Evolutionary conservation across 1,140 invertebrate species (phyloP).

Genomic region (Drosophila bocki): DNA sequence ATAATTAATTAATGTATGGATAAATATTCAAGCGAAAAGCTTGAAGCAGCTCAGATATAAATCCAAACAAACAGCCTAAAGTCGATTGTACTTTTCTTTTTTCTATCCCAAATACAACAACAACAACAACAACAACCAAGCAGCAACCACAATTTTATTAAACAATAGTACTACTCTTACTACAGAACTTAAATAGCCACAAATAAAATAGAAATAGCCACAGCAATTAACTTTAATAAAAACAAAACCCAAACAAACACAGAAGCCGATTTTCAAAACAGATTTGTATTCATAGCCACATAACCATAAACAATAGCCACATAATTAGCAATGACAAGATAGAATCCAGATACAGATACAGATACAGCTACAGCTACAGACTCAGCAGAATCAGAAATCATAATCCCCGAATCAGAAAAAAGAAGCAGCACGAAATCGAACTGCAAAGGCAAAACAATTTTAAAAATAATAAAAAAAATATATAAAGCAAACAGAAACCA

Average conservation of each 20-base stretch:
- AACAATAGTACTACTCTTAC: slow-evolving; percentile 80
- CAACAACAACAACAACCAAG: slow-evolving; percentile 42
- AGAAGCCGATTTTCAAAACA: slow-evolving; percentile 54
- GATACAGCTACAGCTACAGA: slow-evolving; percentile 9
- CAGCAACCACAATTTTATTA: slow-evolving; percentile 65
- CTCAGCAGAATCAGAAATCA: slow-evolving; percentile 24
- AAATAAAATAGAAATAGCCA: slow-evolving; percentile 79
- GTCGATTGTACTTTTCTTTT: slow-evolving; percentile 85
- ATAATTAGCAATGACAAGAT: slow-evolving; percentile 66
- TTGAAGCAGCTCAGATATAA: slow-evolving; percentile 32
- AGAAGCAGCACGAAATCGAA: slow-evolving; percentile 71
- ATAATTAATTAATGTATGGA: slow-evolving; percentile 30
- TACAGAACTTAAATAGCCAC: slow-evolving; percentile 78
- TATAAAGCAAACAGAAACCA: slow-evolving; percentile 39
- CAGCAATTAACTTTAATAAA: slow-evolving; percentile 72
- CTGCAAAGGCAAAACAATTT: slow-evolving; percentile 44
- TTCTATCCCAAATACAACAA: slow-evolving; percentile 69
- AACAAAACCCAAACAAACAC: slow-evolving; percentile 35
- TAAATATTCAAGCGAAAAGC: slow-evolving; percentile 11
- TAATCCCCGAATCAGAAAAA: slow-evolving; percentile 55
- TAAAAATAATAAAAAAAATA: slow-evolving; percentile 10
- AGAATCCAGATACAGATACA: slow-evolving; percentile 58
- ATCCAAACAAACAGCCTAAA: slow-evolving; percentile 71
- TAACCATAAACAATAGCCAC: slow-evolving; percentile 76
- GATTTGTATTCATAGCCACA: slow-evolving; percentile 74